Evolutionary conservation across 2,888 invertebrate genomes (phyloP).

Genomic region (Carpatolechia fugitivella): DNA sequence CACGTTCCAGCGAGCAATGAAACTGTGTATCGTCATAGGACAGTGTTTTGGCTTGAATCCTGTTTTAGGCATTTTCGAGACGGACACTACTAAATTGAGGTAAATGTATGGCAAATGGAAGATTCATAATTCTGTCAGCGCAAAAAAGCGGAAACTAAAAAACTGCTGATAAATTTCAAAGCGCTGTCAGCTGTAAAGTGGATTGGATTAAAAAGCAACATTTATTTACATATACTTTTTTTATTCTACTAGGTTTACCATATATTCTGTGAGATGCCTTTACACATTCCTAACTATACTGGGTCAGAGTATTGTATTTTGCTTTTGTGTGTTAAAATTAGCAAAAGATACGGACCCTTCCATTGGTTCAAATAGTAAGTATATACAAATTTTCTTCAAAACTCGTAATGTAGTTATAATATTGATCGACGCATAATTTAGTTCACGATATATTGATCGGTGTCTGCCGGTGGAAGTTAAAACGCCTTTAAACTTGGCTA

Average conservation of each 20-base stretch:
- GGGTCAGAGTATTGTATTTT: neutral
- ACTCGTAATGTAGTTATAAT: too few relatives aligned
- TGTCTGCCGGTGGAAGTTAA: too few relatives aligned
- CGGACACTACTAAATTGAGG: slow-evolving; percentile 2
- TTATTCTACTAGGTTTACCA: neutral
- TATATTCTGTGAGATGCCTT: neutral
- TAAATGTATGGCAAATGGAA: neutral
- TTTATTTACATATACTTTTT: neutral
- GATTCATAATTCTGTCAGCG: neutral
- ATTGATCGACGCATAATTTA: too few relatives aligned
- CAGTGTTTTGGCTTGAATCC: neutral
- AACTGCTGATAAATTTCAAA: too few relatives aligned
- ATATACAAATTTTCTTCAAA: neutral
- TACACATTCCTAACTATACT: neutral
- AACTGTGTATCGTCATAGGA: neutral
- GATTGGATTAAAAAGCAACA: too few relatives aligned
- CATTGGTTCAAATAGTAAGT: neutral
- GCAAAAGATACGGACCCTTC: neutral
- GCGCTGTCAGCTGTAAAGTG: too few relatives aligned
- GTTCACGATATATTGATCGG: too few relatives aligned
- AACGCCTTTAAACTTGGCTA: neutral
- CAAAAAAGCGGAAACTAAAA: too few relatives aligned
- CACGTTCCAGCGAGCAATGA: slow-evolving; percentile 4
- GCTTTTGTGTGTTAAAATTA: neutral
- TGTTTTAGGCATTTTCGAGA: slow-evolving; percentile 1